phyloP scores from a whole-genome alignment of 2,797 vertebrate species.

The Smutsia temminckii region DNA sequence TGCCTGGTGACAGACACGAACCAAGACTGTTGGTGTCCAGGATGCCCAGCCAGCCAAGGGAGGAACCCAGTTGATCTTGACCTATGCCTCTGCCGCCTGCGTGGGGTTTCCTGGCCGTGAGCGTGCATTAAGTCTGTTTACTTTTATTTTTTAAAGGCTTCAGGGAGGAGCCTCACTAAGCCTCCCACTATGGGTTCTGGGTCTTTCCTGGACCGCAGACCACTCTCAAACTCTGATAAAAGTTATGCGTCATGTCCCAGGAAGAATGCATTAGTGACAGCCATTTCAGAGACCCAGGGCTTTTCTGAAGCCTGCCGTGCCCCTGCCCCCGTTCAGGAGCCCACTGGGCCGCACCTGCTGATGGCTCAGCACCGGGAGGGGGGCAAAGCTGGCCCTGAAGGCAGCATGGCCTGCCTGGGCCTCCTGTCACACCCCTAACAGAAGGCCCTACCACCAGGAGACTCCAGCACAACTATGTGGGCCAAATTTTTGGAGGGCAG shows the following conservation, averaged over 20 bases:
- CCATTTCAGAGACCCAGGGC: neutral
- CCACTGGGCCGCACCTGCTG: fast-evolving
- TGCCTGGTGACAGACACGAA: fast-evolving
- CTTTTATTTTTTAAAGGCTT: neutral
- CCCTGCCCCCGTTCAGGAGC: neutral
- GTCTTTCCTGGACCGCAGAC: neutral
- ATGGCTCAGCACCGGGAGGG: neutral
- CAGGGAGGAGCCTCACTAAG: neutral
- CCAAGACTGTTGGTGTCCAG: neutral
- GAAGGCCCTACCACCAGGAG: neutral
- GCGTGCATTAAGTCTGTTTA: fast-evolving
- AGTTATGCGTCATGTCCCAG: neutral
- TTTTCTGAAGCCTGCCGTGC: neutral
- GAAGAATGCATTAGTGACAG: fast-evolving
- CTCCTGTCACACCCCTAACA: neutral
- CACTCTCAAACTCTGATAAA: neutral
- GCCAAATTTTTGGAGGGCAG: neutral
- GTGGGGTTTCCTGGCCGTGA: fast-evolving
- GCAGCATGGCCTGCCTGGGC: neutral
- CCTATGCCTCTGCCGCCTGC: fast-evolving
- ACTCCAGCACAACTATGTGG: neutral
- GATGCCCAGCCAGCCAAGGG: fast-evolving
- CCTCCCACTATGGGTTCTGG: neutral
- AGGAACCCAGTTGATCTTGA: fast-evolving
- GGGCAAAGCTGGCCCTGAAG: neutral